A percentile compares a stretch with the other conserved stretches of the same genome.
These are phyloP conservation scores for Drosophila kepulauana DNA, from an alignment of 1,140 invertebrate species.

Conservation along the genomic window DNA sequence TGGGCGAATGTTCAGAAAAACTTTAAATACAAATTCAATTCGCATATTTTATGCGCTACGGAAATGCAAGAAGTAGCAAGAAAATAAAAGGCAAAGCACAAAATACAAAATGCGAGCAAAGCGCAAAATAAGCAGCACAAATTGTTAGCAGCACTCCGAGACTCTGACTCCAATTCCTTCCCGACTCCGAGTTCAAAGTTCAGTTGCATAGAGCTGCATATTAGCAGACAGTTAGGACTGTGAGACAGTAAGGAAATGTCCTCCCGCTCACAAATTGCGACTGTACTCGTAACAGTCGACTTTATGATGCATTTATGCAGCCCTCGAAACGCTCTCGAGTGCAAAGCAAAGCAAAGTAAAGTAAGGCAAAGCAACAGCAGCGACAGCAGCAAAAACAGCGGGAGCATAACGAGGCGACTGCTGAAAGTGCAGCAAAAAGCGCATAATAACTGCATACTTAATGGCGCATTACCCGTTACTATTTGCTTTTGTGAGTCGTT, in stretches of 20 bases:
- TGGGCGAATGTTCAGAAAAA: constrained; percentile 50
- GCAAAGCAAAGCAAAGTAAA: constrained; percentile 35
- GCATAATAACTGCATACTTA: constrained; percentile 81
- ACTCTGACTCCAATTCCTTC: no score
- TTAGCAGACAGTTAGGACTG: constrained; percentile 61
- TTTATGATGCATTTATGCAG: constrained; percentile 81
- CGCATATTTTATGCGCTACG: constrained; percentile 78
- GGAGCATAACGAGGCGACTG: constrained; percentile 72
- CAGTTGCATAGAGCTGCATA: constrained; percentile 64
- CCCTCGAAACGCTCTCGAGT: constrained; percentile 61
- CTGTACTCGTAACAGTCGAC: constrained; percentile 56
- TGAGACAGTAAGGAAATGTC: constrained; percentile 57
- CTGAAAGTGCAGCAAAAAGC: constrained; percentile 78
- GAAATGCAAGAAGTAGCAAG: constrained; percentile 62
- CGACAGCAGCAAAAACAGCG: neutral
- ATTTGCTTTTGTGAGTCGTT: neutral
- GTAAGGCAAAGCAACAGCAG: constrained; percentile 2
- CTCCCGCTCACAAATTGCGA: constrained; percentile 47
- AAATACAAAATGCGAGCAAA: constrained; percentile 61
- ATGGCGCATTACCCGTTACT: constrained; percentile 47
- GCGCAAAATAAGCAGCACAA: constrained; percentile 78
- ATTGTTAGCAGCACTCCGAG: constrained; percentile 51
- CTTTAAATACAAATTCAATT: constrained; percentile 83
- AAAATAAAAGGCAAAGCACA: constrained; percentile 26
- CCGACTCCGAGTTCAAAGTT: constrained; percentile 65